phyloP scores from a whole-genome alignment of 1,140 invertebrate genomes.

The Trichonephila inaurata region DNA sequence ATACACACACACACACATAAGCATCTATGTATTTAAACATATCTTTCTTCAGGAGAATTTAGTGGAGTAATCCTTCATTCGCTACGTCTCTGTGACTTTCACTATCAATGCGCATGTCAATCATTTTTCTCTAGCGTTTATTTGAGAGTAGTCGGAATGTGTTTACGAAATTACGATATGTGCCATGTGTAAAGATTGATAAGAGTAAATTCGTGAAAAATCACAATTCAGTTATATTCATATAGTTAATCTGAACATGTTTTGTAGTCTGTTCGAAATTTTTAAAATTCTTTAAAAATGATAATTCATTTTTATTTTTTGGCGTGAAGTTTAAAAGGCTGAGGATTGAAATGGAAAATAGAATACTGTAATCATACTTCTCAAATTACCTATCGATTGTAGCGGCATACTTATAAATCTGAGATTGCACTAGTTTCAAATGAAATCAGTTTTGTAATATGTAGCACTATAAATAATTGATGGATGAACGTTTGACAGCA shows the following conservation, averaged over 20 bases:
- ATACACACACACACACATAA: no score
- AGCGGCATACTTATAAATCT: no score
- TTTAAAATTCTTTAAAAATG: neutral
- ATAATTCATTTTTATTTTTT: neutral
- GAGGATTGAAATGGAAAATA: neutral
- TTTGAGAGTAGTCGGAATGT: neutral
- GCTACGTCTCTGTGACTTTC: neutral
- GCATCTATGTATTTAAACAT: no score
- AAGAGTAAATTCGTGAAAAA: neutral
- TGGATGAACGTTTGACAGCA: neutral
- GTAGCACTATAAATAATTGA: neutral
- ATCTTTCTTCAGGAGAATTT: no score
- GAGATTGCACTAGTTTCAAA: no score
- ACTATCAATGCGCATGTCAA: conserved; percentile 10
- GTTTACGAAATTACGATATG: neutral
- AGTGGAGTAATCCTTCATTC: neutral
- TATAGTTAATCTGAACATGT: neutral
- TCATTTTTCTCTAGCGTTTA: neutral
- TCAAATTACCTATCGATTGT: neutral
- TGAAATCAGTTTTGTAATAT: neutral
- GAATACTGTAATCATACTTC: neutral
- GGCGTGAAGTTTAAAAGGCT: conserved; percentile 16
- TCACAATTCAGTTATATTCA: neutral
- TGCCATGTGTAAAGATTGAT: neutral
- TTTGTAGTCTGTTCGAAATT: neutral